Evolutionary conservation across 2,113 vertebrate species (phyloP), one percentile per base, ranked within the genome.

Genomic region (Hippocampus zosterae): DNA sequence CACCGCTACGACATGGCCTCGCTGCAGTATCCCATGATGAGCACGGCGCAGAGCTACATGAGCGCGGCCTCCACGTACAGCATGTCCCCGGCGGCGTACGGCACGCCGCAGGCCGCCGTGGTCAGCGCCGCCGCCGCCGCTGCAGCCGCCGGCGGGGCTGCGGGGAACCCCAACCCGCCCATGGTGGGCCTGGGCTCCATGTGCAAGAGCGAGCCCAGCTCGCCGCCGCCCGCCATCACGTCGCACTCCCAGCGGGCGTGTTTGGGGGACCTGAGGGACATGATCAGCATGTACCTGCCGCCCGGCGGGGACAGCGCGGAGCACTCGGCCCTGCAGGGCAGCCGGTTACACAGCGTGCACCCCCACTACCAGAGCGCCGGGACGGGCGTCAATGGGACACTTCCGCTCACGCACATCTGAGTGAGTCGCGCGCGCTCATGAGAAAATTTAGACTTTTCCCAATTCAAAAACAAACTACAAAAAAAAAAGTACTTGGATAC

Each of bases 261-360:
- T 81, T 91, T 99, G 84, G 97, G 97, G 67, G 97, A 99, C 88
- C 93, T 99, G 93, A 91, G 97, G 92, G 96, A 99, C 86, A 99
- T 99, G 97, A 99, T 99, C 88, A 99, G 97, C 92, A 98, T 99
- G 97, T 99, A 99, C 87, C 95, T 99, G 86, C 97, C 97, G 9
- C 96, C 96, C 70, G 95, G 97, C 11, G 97, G 96, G 65, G 97
- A 98, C 37, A 93, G 94, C 77, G 91, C 94, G 10, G 96, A 98
- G 76, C 95, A 95, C 75, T 91, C 95, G 40, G 87, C 92, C 67
- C 91, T 98, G 87, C 95, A 96, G 77, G 90, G 92, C 83, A 93
- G 93, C 88, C 92, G 96, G 86, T 94, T 98, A 88, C 97, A 99
- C 90, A 93, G 95, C 85, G 96, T 98, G 12, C 97, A 99, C 86